A percentile compares a stretch with the other conserved stretches of the same genome.
These are phyloP conservation scores for Leucophora obtusa DNA, from an alignment of 2,888 invertebrate species.

Conservation along the genomic window DNA sequence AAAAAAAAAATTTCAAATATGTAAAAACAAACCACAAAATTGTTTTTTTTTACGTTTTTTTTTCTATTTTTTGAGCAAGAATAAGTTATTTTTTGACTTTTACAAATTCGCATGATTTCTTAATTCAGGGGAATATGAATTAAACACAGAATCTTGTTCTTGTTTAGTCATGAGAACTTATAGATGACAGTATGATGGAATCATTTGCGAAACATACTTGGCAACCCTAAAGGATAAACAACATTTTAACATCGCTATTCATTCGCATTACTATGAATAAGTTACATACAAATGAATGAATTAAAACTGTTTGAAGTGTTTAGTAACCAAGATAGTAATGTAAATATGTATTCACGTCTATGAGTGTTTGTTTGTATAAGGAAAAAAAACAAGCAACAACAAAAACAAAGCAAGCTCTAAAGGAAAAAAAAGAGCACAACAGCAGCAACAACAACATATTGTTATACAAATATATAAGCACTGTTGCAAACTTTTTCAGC, in stretches of 20 bases:
- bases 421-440: slow-evolving; percentile 29
- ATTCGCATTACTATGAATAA: slow-evolving; percentile 23
- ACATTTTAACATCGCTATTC: slow-evolving; percentile 2
- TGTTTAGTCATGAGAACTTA: too few species aligned
- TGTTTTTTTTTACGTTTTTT: too few species aligned
- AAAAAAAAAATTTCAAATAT: too few species aligned
- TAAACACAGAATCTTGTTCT: too few species aligned
- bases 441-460: background rate
- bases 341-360: slow-evolving; percentile 15
- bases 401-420: slow-evolving; percentile 6
- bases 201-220: background rate
- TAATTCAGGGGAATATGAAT: too few species aligned
- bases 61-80: too few species aligned
- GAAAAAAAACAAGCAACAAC: background rate
- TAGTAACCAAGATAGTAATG: slow-evolving; percentile 38
- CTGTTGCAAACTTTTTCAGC: too few species aligned
- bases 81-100: too few species aligned
- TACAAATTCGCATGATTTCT: too few species aligned
- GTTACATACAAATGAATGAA: slow-evolving; percentile 45
- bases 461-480: too few species aligned
- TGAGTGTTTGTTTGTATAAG: slow-evolving; percentile 9
- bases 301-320: slow-evolving; percentile 51
- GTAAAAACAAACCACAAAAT: too few species aligned
- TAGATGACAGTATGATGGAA: too few species aligned
- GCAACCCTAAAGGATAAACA: background rate